Evolutionary conservation across 2,888 invertebrate species (phyloP).

Genomic region (Agrypnus murinus): DNA sequence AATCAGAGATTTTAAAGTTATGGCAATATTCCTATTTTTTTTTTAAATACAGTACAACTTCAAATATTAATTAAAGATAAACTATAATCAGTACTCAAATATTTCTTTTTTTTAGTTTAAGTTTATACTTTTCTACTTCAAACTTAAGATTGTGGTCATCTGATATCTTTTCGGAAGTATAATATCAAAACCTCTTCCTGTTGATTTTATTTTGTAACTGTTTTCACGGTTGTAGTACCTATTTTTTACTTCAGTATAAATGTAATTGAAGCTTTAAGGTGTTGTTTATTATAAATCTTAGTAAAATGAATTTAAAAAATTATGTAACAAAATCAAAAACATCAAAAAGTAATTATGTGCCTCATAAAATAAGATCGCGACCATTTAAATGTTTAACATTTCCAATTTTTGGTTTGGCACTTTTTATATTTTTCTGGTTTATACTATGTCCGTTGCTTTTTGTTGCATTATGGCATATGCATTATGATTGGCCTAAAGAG

Average conservation of each 20-base stretch:
- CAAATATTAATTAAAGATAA: too few relatives aligned
- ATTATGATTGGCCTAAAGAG: constrained; percentile 25
- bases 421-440: constrained; percentile 47
- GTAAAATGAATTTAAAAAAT: constrained; percentile 45
- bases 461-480: constrained; percentile 14
- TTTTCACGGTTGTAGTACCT: too few relatives aligned
- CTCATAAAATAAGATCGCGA: constrained; percentile 38
- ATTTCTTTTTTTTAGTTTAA: too few relatives aligned
- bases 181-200: constrained; percentile 45
- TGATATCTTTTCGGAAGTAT: constrained; percentile 39
- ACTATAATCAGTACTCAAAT: too few relatives aligned
- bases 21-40: too few relatives aligned
- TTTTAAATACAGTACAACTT: too few relatives aligned
- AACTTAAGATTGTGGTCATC: constrained; percentile 24
- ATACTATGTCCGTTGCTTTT: constrained; percentile 39
- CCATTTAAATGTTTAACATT: constrained; percentile 41
- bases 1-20: too few relatives aligned
- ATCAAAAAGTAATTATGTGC: constrained; percentile 20
- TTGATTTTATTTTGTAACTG: constrained; percentile 24
- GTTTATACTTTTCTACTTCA: too few relatives aligned
- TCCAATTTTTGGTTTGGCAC: constrained; percentile 30
- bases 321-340: constrained; percentile 3
- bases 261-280: too few relatives aligned
- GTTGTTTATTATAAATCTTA: constrained; percentile 1
- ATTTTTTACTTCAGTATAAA: too few relatives aligned